Evolutionary conservation across 2,888 invertebrate species (phyloP), one percentile per base, ranked within the genome.

Genomic region (Lasioglossum vierecki): DNA sequence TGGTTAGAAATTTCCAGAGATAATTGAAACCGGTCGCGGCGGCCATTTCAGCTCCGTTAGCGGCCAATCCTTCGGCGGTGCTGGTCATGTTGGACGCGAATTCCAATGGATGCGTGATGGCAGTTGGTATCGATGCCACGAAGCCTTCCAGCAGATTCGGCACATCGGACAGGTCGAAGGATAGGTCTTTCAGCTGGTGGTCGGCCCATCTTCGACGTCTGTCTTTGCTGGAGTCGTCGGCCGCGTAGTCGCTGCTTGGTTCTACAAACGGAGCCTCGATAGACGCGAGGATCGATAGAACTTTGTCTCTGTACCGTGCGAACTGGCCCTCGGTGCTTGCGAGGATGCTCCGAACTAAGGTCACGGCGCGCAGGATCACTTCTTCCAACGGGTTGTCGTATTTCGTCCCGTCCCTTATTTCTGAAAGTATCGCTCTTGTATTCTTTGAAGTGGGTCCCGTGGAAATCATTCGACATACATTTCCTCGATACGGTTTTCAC

Each of bases 11-110:
- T 39, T 0, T 6, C 66, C 57, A 57, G 57, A n/a, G 4, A 1
- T n/a, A 9, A 0, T 1, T 3, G 4, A 57, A 1, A n/a, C 57
- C 11, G 1, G 0, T 0, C 0, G 4, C 0, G n/a, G 4, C 4
- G 60, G 15, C 60, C 13, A 9, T 13, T 26, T 0, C 11, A 30
- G 6, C 13, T 30, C 15, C 26, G 15, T 63, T 0, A 4, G 15
- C 2, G 30, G 18, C 2, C 6, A 30, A 8, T 30, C 0, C 2
- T 30, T 0, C 8, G 63, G 2, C 0, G 6, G 0, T 1, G 18
- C 5, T 18, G 18, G 6, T 0, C 15, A 63, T 0, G 63, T 15
- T 63, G 30, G 63, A 30, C 18, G 30, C 15, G 3, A 18, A 15
- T 18, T 30, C 63, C 0, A 63, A 0, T 3, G 63, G 63, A 63